Base-by-base conservation (phyloP, 2,888 invertebrate genomes). In the Rotaria macrura region DNA sequence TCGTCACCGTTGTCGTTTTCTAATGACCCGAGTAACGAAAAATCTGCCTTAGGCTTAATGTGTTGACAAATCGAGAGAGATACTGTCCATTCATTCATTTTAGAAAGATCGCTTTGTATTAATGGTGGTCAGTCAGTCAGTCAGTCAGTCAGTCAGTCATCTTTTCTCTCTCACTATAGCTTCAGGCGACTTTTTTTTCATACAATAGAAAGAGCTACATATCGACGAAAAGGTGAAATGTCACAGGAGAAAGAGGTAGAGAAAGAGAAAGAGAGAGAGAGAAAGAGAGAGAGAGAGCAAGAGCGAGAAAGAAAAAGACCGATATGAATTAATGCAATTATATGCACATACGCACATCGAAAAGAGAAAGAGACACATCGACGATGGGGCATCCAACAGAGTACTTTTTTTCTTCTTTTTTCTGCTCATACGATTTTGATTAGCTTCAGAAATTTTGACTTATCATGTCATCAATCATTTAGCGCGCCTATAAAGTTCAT, bases 181-280 rank as follows among this genome's bases (percentile, higher is more conserved):
- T 29, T 65, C 14, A 34, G 65, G 65, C 65, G 34, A 65, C 34
- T 65, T 65, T 65, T 52, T 54, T 65, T 34, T 65, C 65, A 29
- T 65, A 65, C 65, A 65, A 65, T 65, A 65, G 65, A 65, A 65
- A 65, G 34, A 65, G 65, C 65, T 65, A 20, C 34, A 65, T 34
- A 65, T 29, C 65, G 65, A 65, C 34, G 65, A 65, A 65, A 65
- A 65, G 65, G 65, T 65, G 65, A 65, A 65, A 65, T 65, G 65
- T 65, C 65, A 34, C 34, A 65, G n/a, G n/a, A n/a, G n/a, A n/a
- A n/a, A n/a, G n/a, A n/a, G n/a, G n/a, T n/a, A n/a, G 65, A 65
- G 65, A 29, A 29, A 65, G 34, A 34, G 34, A 29, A n/a, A 65
- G 34, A 34, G 65, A 65, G 29, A 34, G 65, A 34, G 23, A 54